phyloP scores from a whole-genome alignment of 2,888 invertebrate species.

The Drosophila anomalata region DNA sequence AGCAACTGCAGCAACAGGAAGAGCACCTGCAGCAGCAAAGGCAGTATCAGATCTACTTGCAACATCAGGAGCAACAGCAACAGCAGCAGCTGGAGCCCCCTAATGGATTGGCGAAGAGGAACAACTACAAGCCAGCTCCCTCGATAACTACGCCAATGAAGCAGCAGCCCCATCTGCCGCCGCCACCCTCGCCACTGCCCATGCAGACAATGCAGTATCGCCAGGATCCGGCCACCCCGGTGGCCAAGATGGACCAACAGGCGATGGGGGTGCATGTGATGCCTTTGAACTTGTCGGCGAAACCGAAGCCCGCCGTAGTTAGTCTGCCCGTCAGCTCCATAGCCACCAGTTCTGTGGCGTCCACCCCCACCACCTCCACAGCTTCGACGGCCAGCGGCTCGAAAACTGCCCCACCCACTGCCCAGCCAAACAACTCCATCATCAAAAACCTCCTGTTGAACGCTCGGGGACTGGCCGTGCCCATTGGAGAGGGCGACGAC shows the following conservation, averaged over 20 bases:
- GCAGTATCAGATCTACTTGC: conserved; percentile 29
- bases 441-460: conserved; percentile 92
- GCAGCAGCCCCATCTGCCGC: conserved; percentile 51
- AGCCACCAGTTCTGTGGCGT: conserved; percentile 1
- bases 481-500: conserved; percentile 86
- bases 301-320: conserved; percentile 54
- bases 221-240: conserved; percentile 63
- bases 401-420: conserved; percentile 6
- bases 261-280: conserved; percentile 47
- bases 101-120: conserved; percentile 73
- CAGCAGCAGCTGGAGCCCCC: conserved; percentile 32
- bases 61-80: conserved; percentile 42
- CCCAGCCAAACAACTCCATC: conserved; percentile 88
- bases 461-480: conserved; percentile 85
- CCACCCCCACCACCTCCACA: conserved; percentile 52
- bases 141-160: conserved; percentile 35
- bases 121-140: conserved; percentile 44
- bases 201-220: conserved; percentile 69
- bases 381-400: conserved; percentile 42
- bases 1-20: conserved; percentile 60
- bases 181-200: conserved; percentile 59
- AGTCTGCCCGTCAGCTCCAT: conserved; percentile 6
- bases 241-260: conserved; percentile 57
- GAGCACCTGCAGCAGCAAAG: conserved; percentile 48
- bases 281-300: conserved; percentile 77